Base-by-base conservation (phyloP, 2,888 invertebrate species). In the Cecidostiba fungosa region DNA sequence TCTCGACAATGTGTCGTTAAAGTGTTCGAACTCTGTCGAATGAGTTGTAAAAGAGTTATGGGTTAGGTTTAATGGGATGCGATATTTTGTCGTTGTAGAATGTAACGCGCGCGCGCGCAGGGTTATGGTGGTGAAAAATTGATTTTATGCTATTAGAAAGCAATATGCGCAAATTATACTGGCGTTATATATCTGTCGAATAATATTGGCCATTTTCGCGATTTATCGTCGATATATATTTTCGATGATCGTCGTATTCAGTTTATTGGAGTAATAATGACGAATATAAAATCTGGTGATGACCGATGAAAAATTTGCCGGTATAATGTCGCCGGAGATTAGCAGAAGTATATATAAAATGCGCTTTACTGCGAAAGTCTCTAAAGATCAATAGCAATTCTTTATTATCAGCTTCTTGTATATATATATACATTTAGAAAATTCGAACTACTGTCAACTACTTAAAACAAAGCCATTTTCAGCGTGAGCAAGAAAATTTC, bases 21-120 rank as follows among this genome's bases (percentile, higher is more conserved):
- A 66, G 29, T 12, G 4, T n/a, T n/a, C 23, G 66, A 26, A 3
- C 12, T n/a, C 8, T 4, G 3, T 10, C 23, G n/a, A 66, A 6
- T 14, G 26, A 66, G 66, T 66, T 66, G 14, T 66, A 66, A 66
- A 66, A 29, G 29, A 66, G 29, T 66, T 66, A 29, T 66, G 66
- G 26, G 66, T 66, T 26, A 16, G 29, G 8, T 66, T 66, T 66
- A 66, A 29, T n/a, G 1, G 29, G 26, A 66, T 66, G 66, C 4
- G 66, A 66, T n/a, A n/a, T 66, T 26, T 66, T 66, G 26, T 66
- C n/a, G 29, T n/a, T 66, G 16, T 23, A 66, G 66, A 26, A 66
- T 12, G 26, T 12, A 26, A 66, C 10, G 59, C 23, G 59, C 23
- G 4, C 2, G n/a, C 10, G 59, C 23, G 59, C 23, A 3, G 2